Evolutionary conservation across 2,113 vertebrate species (phyloP).

Genomic region (Copsychus sechellarum): DNA sequence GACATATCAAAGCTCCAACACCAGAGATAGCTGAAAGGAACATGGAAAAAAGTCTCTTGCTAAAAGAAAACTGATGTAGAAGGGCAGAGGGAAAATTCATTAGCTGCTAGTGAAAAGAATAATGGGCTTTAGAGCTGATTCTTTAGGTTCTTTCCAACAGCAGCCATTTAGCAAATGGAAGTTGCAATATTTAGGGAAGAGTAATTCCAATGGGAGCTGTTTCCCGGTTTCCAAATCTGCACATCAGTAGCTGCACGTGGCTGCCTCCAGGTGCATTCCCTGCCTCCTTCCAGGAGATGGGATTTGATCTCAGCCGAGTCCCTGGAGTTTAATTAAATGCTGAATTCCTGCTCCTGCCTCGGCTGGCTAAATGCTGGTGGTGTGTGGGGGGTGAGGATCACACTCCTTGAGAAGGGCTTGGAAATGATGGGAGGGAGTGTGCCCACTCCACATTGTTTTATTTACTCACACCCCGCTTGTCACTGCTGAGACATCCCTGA

Average conservation of each 20-base stretch:
- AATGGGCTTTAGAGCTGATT: not conserved
- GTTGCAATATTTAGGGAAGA: slow-evolving; percentile 22
- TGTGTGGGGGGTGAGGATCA: not conserved
- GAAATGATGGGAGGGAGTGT: not conserved
- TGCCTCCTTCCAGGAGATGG: not conserved
- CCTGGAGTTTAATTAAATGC: slow-evolving; percentile 29
- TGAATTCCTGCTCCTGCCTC: not conserved
- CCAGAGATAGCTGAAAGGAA: slow-evolving; percentile 8
- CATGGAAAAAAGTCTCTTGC: not conserved
- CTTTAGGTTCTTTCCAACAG: not conserved
- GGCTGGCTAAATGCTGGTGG: not conserved
- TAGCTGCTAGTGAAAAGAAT: not conserved
- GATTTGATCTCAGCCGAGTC: slow-evolving; percentile 34
- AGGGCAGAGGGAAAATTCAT: slow-evolving; percentile 41
- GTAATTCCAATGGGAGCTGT: not conserved
- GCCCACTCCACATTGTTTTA: accelerated
- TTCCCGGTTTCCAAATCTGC: slow-evolving; percentile 17
- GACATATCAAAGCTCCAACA: slow-evolving; percentile 41
- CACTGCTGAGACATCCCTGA: not conserved
- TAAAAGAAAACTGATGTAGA: slow-evolving; percentile 26
- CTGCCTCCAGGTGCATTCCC: slow-evolving; percentile 18
- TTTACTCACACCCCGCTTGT: not conserved
- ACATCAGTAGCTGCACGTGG: not conserved
- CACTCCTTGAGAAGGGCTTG: not conserved
- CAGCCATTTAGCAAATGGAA: not conserved